Conservation (phyloP, 1,140 invertebrate genomes). For the Amphibalanus amphitrite region DNA sequence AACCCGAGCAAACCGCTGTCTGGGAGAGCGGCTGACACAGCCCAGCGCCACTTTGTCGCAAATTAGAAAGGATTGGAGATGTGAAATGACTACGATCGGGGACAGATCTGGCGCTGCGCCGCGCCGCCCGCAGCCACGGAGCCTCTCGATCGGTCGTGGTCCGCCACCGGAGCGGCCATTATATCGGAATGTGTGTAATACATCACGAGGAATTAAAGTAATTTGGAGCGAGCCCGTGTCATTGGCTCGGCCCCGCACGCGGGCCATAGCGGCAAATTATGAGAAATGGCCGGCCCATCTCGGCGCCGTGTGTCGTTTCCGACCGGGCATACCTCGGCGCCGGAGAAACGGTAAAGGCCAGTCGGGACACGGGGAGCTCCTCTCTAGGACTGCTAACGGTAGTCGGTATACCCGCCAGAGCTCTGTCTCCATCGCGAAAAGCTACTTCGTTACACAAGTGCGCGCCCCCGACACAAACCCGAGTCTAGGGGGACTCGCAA, state of each 20-base stretch:
- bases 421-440: too few relatives aligned
- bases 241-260: not conserved
- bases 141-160: too few relatives aligned
- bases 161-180: not conserved
- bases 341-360: not conserved
- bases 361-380: too few relatives aligned
- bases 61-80: not conserved
- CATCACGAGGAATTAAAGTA: not conserved
- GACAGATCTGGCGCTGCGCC: not conserved
- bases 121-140: too few relatives aligned
- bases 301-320: not conserved
- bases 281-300: not conserved
- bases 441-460: too few relatives aligned
- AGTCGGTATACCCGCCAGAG: too few relatives aligned
- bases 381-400: too few relatives aligned
- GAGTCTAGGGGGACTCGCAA: not conserved
- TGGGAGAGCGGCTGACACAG: too few relatives aligned
- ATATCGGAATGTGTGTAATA: conserved; percentile 1
- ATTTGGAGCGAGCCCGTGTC: not conserved
- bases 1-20: too few relatives aligned
- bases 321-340: not conserved
- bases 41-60: not conserved
- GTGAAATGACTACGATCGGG: not conserved
- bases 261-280: not conserved
- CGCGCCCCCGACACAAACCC: too few relatives aligned